These are phyloP conservation scores for Trididemnum clinides DNA, from an alignment of 23 tunicate genomes.

Conservation along the genomic window DNA sequence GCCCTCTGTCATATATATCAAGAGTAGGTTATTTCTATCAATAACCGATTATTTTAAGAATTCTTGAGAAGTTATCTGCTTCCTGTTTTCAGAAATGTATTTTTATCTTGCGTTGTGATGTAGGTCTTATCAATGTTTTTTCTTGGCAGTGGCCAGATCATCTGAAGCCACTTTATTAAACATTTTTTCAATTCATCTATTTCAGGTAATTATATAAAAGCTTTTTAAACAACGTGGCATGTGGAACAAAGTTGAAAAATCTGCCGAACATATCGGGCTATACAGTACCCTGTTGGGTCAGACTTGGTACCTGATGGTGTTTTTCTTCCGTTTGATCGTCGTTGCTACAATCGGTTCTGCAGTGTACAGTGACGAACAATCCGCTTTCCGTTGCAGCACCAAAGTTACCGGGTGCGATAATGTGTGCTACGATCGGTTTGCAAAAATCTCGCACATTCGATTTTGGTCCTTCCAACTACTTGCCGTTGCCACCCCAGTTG, in stretches of 20 bases:
- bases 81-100: too few relatives aligned
- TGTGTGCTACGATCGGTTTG: conserved; percentile 91
- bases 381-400: conserved; percentile 91
- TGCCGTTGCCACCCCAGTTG: conserved; percentile 60
- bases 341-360: conserved; percentile 70
- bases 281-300: conserved; percentile 71
- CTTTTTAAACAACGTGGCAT: too few relatives aligned
- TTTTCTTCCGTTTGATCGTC: conserved; percentile 79
- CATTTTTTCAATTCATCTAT: too few relatives aligned
- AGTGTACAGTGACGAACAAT: conserved; percentile 91
- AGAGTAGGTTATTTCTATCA: too few relatives aligned
- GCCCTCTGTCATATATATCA: too few relatives aligned
- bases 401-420: conserved; percentile 93
- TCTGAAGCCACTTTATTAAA: too few relatives aligned
- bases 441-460: conserved; percentile 93
- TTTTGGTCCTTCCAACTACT: conserved; percentile 94
- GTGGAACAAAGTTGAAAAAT: conserved; percentile 74
- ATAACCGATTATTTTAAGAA: too few relatives aligned
- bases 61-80: too few relatives aligned
- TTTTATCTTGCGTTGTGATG: too few relatives aligned
- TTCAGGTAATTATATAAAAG: too few relatives aligned
- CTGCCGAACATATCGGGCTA: conserved; percentile 58
- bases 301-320: conserved; percentile 74
- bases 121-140: too few relatives aligned
- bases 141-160: too few relatives aligned